A percentile compares a stretch with the other conserved stretches of the same genome.
These are phyloP conservation scores for Bellardia pandia DNA, from an alignment of 2,888 invertebrate genomes.

Conservation along the genomic window DNA sequence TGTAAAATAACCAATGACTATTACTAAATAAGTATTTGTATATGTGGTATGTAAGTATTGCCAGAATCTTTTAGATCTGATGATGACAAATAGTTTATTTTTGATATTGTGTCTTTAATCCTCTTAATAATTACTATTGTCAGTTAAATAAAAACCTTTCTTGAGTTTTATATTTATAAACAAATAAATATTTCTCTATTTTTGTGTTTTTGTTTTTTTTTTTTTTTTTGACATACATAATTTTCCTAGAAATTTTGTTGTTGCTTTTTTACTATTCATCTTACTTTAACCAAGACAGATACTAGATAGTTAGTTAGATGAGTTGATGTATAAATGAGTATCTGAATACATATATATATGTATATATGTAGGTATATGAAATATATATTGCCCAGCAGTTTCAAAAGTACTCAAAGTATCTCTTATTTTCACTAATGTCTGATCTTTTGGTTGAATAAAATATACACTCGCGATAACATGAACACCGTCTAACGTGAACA, in stretches of 20 bases:
- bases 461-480: too few species aligned
- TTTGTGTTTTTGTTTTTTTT: neutral
- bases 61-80: constrained; percentile 20
- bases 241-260: constrained; percentile 17
- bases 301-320: constrained; percentile 28
- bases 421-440: too few species aligned
- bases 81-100: constrained; percentile 48
- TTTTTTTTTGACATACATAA: constrained; percentile 46
- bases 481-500: too few species aligned
- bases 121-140: constrained; percentile 46
- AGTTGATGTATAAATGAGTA: constrained; percentile 31
- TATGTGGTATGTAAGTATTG: constrained; percentile 11
- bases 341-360: neutral
- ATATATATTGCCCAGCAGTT: too few species aligned
- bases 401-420: too few species aligned
- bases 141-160: constrained; percentile 3
- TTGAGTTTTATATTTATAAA: constrained; percentile 27
- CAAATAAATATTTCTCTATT: constrained; percentile 10
- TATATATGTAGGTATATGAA: neutral
- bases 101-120: constrained; percentile 21
- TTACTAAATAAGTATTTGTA: constrained; percentile 33
- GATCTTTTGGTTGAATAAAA: too few species aligned
- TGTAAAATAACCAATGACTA: constrained; percentile 7
- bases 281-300: constrained; percentile 49
- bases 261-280: constrained; percentile 39